phyloP scores from a whole-genome alignment of 2,888 invertebrate species.

The Amphipyra berbera region DNA sequence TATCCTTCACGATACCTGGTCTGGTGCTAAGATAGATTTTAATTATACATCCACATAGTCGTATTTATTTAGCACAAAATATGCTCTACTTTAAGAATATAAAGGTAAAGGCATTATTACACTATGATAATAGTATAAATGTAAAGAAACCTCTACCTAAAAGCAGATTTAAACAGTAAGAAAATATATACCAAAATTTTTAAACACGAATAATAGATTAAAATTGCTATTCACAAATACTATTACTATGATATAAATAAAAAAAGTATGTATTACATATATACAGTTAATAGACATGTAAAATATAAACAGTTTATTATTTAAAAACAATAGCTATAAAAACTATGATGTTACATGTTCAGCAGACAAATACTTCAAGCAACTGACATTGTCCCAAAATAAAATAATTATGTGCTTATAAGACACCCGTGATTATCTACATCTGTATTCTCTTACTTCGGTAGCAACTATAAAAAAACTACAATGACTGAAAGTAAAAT shows the following conservation, averaged over 20 bases:
- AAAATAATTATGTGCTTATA: slow-evolving; percentile 10
- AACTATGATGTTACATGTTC: slow-evolving; percentile 29
- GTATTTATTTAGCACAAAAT: too few species aligned
- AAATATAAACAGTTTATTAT: slow-evolving; percentile 17
- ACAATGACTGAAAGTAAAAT: slow-evolving; percentile 34
- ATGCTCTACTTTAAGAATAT: too few species aligned
- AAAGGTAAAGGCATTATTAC: too few species aligned
- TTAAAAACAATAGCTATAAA: background rate
- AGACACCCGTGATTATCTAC: slow-evolving; percentile 36
- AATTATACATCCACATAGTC: too few species aligned
- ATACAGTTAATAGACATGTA: slow-evolving; percentile 44
- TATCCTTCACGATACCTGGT: too few species aligned
- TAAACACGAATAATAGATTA: slow-evolving; percentile 5
- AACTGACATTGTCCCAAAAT: slow-evolving; percentile 25
- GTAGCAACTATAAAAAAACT: slow-evolving; percentile 25
- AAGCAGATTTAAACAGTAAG: slow-evolving; percentile 17
- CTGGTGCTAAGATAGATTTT: too few species aligned
- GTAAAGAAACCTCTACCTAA: slow-evolving; percentile 8
- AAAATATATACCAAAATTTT: slow-evolving; percentile 7
- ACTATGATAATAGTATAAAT: too few species aligned
- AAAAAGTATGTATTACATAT: slow-evolving; percentile 35
- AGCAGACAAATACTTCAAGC: slow-evolving; percentile 42
- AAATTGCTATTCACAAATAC: slow-evolving; percentile 46
- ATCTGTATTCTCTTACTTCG: slow-evolving; percentile 20
- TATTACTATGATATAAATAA: slow-evolving; percentile 21